Base-by-base conservation (phyloP, 2,797 vertebrate genomes). In the Lepilemur ruficaudatus region DNA sequence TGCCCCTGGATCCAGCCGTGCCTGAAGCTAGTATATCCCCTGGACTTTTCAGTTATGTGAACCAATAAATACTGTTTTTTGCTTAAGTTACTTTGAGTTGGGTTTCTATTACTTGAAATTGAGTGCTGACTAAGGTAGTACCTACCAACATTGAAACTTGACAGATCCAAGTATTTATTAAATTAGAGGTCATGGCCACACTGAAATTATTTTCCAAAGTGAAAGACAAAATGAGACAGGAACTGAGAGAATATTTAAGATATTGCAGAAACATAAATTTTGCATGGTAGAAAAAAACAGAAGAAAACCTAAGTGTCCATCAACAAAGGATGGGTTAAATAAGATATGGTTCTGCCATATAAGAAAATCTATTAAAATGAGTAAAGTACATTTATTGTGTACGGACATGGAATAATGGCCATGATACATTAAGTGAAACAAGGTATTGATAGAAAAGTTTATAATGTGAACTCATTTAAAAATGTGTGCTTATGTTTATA, bases 61-160 rank as follows among this genome's bases (percentile, higher is more conserved):
- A 96, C 94, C 94, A 98, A 98, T 98, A 98, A 98, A 98, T 97
- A 91, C 75, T 82, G 79, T 97, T 96, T 96, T 97, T 97, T 97
- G 95, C 93, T 97, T 95, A 96, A 96, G 92, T 96, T 97, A 97
- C 55, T 96, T 96, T 88, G 97, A 98, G 96, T 98, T 93, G 79
- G 48, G 89, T 97, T 96, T 98, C 91, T 96, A 0, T 98, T 97
- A 30, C 72, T 97, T 96, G 55, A 94, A 96, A 70, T 46, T 93
- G 80, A 96, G 78, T 94, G 72, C 57, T 90, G 7, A 78, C 32
- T 91, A 80, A 48, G 91, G 70, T 48, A 79, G 9, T 94, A 65
- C 70, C 57, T 86, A 73, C 83, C 35, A 96, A 20, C 50, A 83
- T 35, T n/a, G 22, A 97, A 95, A 83, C 43, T 94, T 95, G 75